Evolutionary conservation across 2,888 invertebrate species (phyloP).

Genomic region (Coremacera marginata): DNA sequence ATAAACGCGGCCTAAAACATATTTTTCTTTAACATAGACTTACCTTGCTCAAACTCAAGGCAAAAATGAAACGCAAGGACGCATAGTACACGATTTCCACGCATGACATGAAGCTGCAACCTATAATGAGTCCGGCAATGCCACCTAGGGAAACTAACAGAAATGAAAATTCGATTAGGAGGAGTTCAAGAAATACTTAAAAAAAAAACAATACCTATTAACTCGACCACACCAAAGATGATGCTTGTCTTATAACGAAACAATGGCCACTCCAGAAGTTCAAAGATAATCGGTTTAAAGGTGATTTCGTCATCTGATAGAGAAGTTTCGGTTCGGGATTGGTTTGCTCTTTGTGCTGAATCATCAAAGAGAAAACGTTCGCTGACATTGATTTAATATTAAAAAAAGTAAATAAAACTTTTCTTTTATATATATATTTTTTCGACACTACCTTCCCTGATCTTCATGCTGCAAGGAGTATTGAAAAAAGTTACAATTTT

Average conservation of each 20-base stretch:
- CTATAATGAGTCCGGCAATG: slow-evolving; percentile 36
- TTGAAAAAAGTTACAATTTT: slow-evolving; percentile 30
- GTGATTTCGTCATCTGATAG: not conserved
- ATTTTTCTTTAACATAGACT: no score
- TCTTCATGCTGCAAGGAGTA: slow-evolving; percentile 9
- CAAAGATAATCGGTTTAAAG: slow-evolving; percentile 19
- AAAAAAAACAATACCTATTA: slow-evolving; percentile 22
- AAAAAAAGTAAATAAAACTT: not conserved
- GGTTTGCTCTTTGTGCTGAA: not conserved
- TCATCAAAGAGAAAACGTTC: no score
- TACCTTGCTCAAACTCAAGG: slow-evolving; percentile 38
- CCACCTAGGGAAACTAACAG: slow-evolving; percentile 37
- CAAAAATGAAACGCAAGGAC: slow-evolving; percentile 30
- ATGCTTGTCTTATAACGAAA: slow-evolving; percentile 14
- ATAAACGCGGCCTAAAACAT: no score
- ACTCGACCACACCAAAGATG: slow-evolving; percentile 29
- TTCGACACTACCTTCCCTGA: not conserved
- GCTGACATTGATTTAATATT: no score
- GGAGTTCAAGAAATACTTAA: no score
- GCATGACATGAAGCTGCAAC: slow-evolving; percentile 35
- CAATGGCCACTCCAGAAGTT: slow-evolving; percentile 39
- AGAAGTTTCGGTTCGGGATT: not conserved
- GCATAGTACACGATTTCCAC: slow-evolving; percentile 35
- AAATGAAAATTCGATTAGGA: not conserved
- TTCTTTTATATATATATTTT: no score